Base-by-base conservation (phyloP, 1,140 invertebrate species). In the Drosophila busckii region DNA sequence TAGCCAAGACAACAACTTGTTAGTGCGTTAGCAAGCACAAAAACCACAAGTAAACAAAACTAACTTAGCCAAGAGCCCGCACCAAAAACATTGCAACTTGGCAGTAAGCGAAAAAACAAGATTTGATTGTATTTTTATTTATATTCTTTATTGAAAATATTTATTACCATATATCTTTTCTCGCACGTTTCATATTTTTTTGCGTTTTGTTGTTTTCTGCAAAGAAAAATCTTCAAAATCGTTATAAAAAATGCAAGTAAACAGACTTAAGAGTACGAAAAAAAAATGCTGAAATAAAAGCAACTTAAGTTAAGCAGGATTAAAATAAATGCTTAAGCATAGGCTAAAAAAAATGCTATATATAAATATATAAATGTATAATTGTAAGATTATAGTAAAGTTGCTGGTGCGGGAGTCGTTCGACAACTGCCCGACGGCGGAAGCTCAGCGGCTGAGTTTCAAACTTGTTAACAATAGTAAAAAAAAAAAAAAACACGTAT, bases 381-480 rank as follows among this genome's bases (percentile, higher is more conserved):
- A n/a, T n/a, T n/a, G n/a, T n/a, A n/a, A n/a, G n/a, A n/a, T n/a
- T n/a, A n/a, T n/a, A n/a, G n/a, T n/a, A 58, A 20, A 5, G 12
- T 22, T 23, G 26, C 35, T 25, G 44, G 38, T 55, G 32, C 71
- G 38, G 48, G 52, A 35, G 73, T 78, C 71, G 71, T 78, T 78
- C 67, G 53, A 78, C 71, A 78, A 78, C 71, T 54, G 15, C 55
- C 32, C 28, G 56, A 40, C 50, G 29, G 37, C 41, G 71, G 71
- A 76, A 76, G 71, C 71, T 76, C 71, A 67, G 44, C 52, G 71
- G 41, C 66, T 70, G 71, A 76, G 71, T 59, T 78, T 78, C 55
- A 28, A 73, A 71, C 58, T 64, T 31, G 34, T 28, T 29, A 44
- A 41, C 7, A 54, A 40, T 32, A 26, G 16, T 25, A 22, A 40